Evolutionary conservation across 2,113 vertebrate genomes (phyloP), one percentile per base, ranked within the genome.

Genomic region (Camelus dromedarius): DNA sequence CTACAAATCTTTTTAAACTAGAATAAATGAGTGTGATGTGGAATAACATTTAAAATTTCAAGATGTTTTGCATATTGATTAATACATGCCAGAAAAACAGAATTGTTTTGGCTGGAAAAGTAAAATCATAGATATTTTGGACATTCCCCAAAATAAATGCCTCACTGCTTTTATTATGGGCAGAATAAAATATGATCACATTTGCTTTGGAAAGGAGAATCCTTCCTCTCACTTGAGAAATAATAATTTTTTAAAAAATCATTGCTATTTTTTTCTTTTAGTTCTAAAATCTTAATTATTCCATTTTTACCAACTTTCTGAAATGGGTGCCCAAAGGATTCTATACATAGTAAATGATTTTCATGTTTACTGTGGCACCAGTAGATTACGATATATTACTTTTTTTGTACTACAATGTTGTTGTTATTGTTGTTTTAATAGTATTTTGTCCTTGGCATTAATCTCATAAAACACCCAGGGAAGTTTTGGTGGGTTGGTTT

Each of bases 141-240:
- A 56, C 1, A 79, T 88, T 93, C 24, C 42, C 67, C 52, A 52
- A 93, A 56, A 81, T 48, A 97, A 72, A 95, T 81, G 52, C 2
- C 52, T 94, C 48, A 88, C 20, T 84, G 26, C 38, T 5, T 87
- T 97, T 91, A 79, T 62, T 64, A 81, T 58, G 35, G 9, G 22
- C 64, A 96, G 20, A 85, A 94, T 96, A 96, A 97, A 62, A 95
- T 30, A 89, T 95, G 48, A 64, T 95, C n/a, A 91, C 69, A 97
- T 30, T 48, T 86, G 67, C 56, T 75, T 46, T 87, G 70, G 52
- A 88, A 69, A 90, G 11, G 76, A 91, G 77, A 60, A 50, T 54
- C 20, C 91, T 72, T 95, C 1, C 80, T 90, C 50, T 83, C 8
- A 26, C 26, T 93, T 96, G 30, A 94, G 79, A 97, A 96, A 94